Percentiles rank a stretch among this genome's conserved stretches.
Conservation (phyloP, 1,140 invertebrate species). For the Drosophila triauraria region DNA sequence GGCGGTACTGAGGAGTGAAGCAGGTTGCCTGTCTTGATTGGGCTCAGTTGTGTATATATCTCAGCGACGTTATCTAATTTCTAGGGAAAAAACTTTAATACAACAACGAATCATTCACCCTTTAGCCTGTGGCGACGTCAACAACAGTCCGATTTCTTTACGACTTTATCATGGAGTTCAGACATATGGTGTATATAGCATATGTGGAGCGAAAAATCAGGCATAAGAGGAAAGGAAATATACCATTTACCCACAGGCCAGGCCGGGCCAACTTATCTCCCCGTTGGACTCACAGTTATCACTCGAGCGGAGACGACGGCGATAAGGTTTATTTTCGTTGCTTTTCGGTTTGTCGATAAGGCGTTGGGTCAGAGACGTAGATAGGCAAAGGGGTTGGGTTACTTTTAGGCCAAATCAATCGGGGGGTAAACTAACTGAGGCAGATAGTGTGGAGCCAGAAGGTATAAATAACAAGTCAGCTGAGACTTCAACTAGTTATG, state of each 20-base stretch:
- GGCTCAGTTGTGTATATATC: background rate
- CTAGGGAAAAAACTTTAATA: slow-evolving; percentile 7
- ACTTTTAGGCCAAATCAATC: slow-evolving; percentile 5
- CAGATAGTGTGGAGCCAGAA: slow-evolving; percentile 16
- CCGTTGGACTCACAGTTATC: slow-evolving; percentile 60
- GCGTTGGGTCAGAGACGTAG: slow-evolving; percentile 21
- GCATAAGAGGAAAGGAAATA: slow-evolving; percentile 36
- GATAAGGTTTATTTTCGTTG: slow-evolving; percentile 67
- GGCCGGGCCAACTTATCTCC: slow-evolving; percentile 62
- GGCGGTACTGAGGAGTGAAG: slow-evolving; percentile 8
- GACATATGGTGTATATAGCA: slow-evolving; percentile 22
- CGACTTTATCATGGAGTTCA: slow-evolving; percentile 37
- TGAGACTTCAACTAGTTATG: slow-evolving; percentile 7
- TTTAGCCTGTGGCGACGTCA: slow-evolving; percentile 6
- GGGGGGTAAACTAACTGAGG: background rate
- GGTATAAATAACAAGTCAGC: slow-evolving; percentile 8
- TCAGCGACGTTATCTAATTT: slow-evolving; percentile 24
- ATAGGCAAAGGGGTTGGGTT: slow-evolving; percentile 34
- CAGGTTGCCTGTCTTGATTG: slow-evolving; percentile 23
- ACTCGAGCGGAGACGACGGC: slow-evolving; percentile 48
- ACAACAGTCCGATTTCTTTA: slow-evolving; percentile 16
- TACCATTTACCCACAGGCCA: slow-evolving; percentile 44
- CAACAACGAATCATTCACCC: slow-evolving; percentile 21
- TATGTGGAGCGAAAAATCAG: slow-evolving; percentile 14
- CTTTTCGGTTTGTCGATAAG: slow-evolving; percentile 57